Percentiles rank a stretch among this genome's conserved stretches.
These are phyloP conservation scores for Scolopax bukidnonensis DNA, from an alignment of 2,797 vertebrate genomes.

Conservation along the genomic window DNA sequence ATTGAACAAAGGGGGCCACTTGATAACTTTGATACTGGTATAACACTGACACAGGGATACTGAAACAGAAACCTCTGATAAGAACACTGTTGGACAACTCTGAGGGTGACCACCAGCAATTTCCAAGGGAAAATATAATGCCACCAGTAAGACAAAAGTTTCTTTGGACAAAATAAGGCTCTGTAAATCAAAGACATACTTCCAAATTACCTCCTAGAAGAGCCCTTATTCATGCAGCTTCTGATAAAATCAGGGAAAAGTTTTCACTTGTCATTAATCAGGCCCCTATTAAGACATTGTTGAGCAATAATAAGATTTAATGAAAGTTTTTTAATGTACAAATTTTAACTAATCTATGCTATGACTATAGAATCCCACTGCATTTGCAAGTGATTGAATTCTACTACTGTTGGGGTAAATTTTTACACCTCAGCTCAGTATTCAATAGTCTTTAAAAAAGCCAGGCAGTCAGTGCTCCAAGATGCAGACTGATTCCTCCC, in stretches of 20 bases:
- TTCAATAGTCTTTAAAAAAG: neutral
- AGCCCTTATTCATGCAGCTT: neutral
- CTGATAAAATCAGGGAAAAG: neutral
- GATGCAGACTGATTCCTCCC: neutral
- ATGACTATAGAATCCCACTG: neutral
- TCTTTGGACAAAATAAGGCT: conserved; percentile 1
- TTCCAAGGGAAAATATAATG: conserved; percentile 31
- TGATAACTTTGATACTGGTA: conserved; percentile 17
- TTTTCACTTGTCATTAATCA: neutral
- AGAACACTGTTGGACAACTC: conserved; percentile 24
- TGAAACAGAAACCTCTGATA: conserved; percentile 43
- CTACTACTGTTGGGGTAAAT: neutral
- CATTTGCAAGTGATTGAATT: neutral
- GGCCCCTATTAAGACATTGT: neutral
- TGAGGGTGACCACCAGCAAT: neutral
- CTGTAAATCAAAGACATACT: neutral
- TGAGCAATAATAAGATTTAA: neutral
- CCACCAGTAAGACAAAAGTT: neutral
- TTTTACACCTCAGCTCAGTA: neutral
- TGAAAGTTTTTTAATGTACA: neutral
- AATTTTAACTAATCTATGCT: neutral
- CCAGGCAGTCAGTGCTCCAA: neutral
- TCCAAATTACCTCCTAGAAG: neutral
- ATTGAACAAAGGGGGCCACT: neutral
- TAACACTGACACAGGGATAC: neutral